Conservation (phyloP, 2,888 invertebrate genomes). For the Papilio demoleus region DNA sequence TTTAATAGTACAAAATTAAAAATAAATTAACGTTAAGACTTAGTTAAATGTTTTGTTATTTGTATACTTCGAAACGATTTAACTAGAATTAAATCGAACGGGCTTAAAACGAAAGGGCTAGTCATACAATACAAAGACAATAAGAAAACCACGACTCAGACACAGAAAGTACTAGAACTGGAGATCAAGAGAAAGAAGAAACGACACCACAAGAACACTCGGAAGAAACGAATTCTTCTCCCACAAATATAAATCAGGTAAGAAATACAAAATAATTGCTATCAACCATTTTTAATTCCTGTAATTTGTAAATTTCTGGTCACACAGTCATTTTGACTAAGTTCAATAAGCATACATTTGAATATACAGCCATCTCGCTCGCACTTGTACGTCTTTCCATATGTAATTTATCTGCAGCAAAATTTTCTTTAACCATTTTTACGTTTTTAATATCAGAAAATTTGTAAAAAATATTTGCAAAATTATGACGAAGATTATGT, state of each 20-base stretch:
- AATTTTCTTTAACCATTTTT: slow-evolving; percentile 3
- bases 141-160: slow-evolving; percentile 43
- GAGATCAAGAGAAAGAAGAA: slow-evolving; percentile 32
- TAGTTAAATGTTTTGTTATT: slow-evolving; percentile 79
- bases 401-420: slow-evolving; percentile 41
- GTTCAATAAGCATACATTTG: slow-evolving; percentile 52
- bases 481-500: background rate
- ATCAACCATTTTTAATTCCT: background rate
- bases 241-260: slow-evolving; percentile 34
- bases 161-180: slow-evolving; percentile 33
- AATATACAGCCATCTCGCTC: slow-evolving; percentile 64
- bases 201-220: slow-evolving; percentile 32
- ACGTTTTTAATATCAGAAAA: background rate
- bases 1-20: slow-evolving; percentile 83
- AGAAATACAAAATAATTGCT: slow-evolving; percentile 10
- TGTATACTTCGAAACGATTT: slow-evolving; percentile 79
- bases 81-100: slow-evolving; percentile 73
- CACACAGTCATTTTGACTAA: slow-evolving; percentile 34
- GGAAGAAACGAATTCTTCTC: slow-evolving; percentile 30
- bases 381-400: slow-evolving; percentile 53
- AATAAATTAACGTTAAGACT: slow-evolving; percentile 81
- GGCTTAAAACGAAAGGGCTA: slow-evolving; percentile 72
- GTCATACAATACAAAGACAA: slow-evolving; percentile 55
- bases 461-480: background rate
- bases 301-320: background rate